A percentile compares a stretch with the other conserved stretches of the same genome.
These are phyloP conservation scores for Martes martes DNA, from an alignment of 2,113 vertebrate genomes.

Conservation along the genomic window DNA sequence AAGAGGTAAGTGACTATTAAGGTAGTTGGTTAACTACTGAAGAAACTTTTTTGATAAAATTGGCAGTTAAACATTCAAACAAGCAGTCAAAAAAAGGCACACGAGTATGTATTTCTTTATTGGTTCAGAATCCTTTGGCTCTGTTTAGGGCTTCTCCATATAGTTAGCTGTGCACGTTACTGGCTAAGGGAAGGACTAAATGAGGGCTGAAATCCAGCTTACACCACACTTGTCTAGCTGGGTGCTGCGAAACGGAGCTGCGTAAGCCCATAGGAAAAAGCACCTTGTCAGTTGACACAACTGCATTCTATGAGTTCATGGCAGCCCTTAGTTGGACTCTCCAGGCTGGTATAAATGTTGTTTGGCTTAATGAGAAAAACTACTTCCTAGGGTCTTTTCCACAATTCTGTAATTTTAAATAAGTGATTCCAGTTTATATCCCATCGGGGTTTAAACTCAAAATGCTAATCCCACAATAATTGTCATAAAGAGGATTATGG, in stretches of 20 bases:
- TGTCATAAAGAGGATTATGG: background rate
- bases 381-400: background rate
- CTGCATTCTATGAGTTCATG: no score
- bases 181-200: background rate
- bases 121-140: background rate
- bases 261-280: background rate
- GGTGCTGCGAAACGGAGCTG: background rate
- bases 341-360: no score
- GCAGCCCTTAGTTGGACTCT: background rate
- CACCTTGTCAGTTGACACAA: background rate
- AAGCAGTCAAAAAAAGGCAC: background rate
- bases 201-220: background rate
- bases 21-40: background rate
- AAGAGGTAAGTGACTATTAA: background rate
- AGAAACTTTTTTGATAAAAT: background rate
- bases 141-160: background rate
- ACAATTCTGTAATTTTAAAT: background rate
- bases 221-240: background rate
- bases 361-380: background rate
- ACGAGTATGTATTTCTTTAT: background rate
- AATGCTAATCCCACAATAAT: slow-evolving; percentile 5
- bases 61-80: background rate
- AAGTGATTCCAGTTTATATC: background rate
- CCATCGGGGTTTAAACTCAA: background rate
- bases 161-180: background rate